Evolutionary conservation across 2,113 vertebrate species (phyloP), one percentile per base, ranked within the genome.

Genomic region (Halichoerus grypus): DNA sequence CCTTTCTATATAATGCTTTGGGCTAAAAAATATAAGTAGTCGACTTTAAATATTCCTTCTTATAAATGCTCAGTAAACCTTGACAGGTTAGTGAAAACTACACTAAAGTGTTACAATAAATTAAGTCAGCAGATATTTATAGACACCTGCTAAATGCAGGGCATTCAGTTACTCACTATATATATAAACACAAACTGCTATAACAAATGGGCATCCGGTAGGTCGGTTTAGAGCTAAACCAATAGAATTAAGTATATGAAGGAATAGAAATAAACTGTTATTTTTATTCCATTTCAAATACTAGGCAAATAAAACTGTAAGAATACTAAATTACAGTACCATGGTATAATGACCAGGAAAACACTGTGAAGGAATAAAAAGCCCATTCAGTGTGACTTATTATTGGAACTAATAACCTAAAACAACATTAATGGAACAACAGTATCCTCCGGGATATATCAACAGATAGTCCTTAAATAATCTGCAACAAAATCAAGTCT

Each of bases 31-130:
- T 14, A 14, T 24, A 77, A 61, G n/a, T 7, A 24, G 85, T 72
- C 65, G 26, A 71, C 81, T 72, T 93, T 94, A 95, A 95, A 79
- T 91, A 81, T 53, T 91, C 82, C 63, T 95, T 83, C 33, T 91
- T 96, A 26, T 42, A 79, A 77, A 72, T 88, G 42, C 26, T 96
- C 63, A 36, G 22, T 82, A 95, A 83, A 95, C 46, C 49, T 36
- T 83, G 87, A 87, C 21, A 77, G 59, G 12, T 46, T 80, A 88
- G 72, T 51, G 19, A 97, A 96, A 92, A 87, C 42, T 24, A 36
- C 6, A 84, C 31, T 85, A 0, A 79, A n/a, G 39, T 46, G 69
- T 33, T 76, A 93, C 8, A 84, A 71, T 86, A 95, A 95, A 92
- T 95, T 96, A 79, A 89, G 51, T 89, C 72, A 92, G 10, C 16